Evolutionary conservation across 2,113 vertebrate genomes (phyloP).

Genomic region (Eleginops maclovinus): DNA sequence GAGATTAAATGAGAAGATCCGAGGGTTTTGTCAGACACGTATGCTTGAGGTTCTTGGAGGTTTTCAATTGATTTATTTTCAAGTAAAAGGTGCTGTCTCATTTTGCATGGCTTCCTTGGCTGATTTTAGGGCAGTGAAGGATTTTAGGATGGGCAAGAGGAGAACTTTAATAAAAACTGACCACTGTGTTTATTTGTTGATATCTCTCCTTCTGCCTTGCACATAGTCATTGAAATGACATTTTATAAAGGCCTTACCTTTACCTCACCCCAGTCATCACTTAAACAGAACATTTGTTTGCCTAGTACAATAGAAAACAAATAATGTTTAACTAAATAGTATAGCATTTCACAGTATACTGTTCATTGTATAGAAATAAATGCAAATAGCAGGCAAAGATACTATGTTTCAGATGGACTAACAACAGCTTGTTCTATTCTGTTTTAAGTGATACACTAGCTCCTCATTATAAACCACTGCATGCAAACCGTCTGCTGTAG

Average conservation of each 20-base stretch:
- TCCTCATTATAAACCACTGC: slow-evolving; percentile 7
- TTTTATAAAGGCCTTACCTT: background rate
- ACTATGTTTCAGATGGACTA: slow-evolving; percentile 6
- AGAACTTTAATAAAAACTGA: slow-evolving; percentile 13
- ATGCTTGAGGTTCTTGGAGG: slow-evolving; percentile 30
- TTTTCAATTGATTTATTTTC: slow-evolving; percentile 50
- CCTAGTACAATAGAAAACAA: background rate
- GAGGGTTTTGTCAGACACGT: slow-evolving; percentile 28
- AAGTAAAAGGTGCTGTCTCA: slow-evolving; percentile 25
- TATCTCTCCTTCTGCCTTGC: background rate
- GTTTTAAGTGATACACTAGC: slow-evolving; percentile 1
- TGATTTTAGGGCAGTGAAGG: slow-evolving; percentile 18
- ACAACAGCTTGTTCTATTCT: slow-evolving; percentile 18
- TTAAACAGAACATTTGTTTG: background rate
- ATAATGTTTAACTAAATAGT: background rate
- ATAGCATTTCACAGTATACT: background rate
- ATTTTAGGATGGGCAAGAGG: background rate
- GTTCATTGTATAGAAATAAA: background rate
- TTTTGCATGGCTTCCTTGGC: slow-evolving; percentile 33
- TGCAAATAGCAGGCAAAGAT: background rate
- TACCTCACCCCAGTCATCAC: background rate
- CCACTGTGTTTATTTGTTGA: slow-evolving; percentile 16
- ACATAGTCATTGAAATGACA: background rate
- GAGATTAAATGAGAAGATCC: slow-evolving; percentile 54
- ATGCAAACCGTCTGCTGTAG: slow-evolving; percentile 38